Evolutionary conservation across 2,888 invertebrate genomes (phyloP), one percentile per base, ranked within the genome.

Genomic region (Drosophila bunnanda): DNA sequence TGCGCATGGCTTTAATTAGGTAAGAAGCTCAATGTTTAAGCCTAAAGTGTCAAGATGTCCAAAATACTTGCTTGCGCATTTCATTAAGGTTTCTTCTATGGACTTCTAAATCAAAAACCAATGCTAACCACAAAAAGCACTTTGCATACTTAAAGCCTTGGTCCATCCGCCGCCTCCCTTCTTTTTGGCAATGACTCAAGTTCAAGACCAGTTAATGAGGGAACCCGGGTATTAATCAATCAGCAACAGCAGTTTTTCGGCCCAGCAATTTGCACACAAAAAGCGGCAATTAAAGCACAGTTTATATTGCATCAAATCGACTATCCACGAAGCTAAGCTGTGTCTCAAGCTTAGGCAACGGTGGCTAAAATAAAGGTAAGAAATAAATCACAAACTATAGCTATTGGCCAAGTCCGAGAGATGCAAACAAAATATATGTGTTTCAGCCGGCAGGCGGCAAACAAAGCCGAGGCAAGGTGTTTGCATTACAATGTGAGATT

Each of bases 191-290:
- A 48, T 67, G 28, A 60, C 30, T 50, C 89, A 83, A 87, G 89
- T 83, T 83, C 82, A 83, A 86, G 82, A 72, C 54, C 86, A 62
- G 70, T 62, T 46, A 71, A 58, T 46, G 58, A 57, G 67, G 67
- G 67, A 70, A 67, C 32, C 46, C 70, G 46, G 34, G 67, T 76
- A 87, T 82, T 75, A 88, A 85, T 85, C 88, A 87, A 86, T 80
- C 57, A 72, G 41, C 56, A 32, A 20, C 50, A 25, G 20, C 39
- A 43, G 4, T 44, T 44, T 67, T 65, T 56, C 54, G 44, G 56
- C 59, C 64, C 82, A 62, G 28, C 53, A 67, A 61, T 58, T 75
- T 71, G 48, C 58, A 62, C 36, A 62, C 43, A 12, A 60, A 60
- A 61, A 69, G 22, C 46, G n/a, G 48, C 17, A 55, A 48, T 66